These are phyloP conservation scores for Neotoxoptera formosana DNA, from an alignment of 1,140 invertebrate genomes.

Conservation along the genomic window DNA sequence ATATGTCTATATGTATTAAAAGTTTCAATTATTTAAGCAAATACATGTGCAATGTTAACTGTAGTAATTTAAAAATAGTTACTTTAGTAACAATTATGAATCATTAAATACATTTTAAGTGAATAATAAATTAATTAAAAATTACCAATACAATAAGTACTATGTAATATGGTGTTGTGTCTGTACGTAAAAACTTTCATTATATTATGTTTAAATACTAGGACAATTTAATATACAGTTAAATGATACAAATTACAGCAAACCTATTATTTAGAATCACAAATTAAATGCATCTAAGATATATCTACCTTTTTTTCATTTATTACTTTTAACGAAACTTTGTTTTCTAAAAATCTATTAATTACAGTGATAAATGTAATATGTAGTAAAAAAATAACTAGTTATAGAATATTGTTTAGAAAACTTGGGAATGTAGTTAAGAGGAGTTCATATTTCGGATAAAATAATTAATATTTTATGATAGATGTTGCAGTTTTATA, in stretches of 20 bases:
- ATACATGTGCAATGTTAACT: background rate
- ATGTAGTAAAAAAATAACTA: background rate
- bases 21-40: background rate
- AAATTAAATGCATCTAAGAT: background rate
- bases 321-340: background rate
- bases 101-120: background rate
- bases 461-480: background rate
- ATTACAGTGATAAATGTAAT: background rate
- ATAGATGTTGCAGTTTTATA: background rate
- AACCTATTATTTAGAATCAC: background rate
- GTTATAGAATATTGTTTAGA: background rate
- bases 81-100: background rate
- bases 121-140: background rate
- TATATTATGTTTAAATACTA: background rate
- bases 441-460: conserved; percentile 9
- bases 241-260: background rate
- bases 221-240: background rate
- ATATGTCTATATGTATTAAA: background rate
- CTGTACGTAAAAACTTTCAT: background rate
- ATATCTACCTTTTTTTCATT: background rate
- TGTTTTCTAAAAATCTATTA: background rate
- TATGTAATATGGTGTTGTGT: background rate
- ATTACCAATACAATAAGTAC: background rate
- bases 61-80: background rate
- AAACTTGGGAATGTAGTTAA: background rate